Evolutionary conservation across 2,888 invertebrate species (phyloP), one percentile per base, ranked within the genome.

Genomic region (Drosophila aldrichi): DNA sequence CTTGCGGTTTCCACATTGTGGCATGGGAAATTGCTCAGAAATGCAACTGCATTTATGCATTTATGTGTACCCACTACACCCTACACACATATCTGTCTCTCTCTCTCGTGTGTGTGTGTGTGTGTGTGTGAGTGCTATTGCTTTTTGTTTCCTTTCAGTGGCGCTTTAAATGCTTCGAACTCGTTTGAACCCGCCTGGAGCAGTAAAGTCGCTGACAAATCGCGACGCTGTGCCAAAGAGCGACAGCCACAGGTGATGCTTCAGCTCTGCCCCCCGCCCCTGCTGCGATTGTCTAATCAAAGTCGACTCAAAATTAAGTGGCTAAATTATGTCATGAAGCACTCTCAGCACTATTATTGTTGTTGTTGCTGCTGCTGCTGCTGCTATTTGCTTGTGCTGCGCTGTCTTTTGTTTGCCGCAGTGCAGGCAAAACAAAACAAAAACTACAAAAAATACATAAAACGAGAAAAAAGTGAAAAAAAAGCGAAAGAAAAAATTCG

Each of bases 261-360:
- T 34, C 36, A 34, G 69, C 65, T 56, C 48, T 56, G 48, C 48
- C 64, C 64, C 49, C 64, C 8, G 63, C 32, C 64, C 49, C 64
- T 29, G 63, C 32, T 64, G 79, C 25, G 74, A 74, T 73, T 77
- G 75, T 78, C 84, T 77, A 90, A 90, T 88, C 79, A 86, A 74
- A 77, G 72, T 71, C 71, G 69, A 68, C 52, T 62, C 44, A 70
- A 77, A 72, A 82, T 75, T 66, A 82, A 78, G 74, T 74, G 67
- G 57, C 61, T 63, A 88, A 76, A 81, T 87, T 88, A 87, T 86
- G 90, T 87, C 90, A 87, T 81, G 69, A 63, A 64, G 62, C 49
- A 56, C 56, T 44, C 38, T 38, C 46, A 36, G 20, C 44, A 18
- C 29, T 43, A 43, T 73, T 52, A 57, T 55, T 40, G 70, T 12